phyloP scores from a whole-genome alignment of 2,888 invertebrate genomes.

The Trisateles emortualis region DNA sequence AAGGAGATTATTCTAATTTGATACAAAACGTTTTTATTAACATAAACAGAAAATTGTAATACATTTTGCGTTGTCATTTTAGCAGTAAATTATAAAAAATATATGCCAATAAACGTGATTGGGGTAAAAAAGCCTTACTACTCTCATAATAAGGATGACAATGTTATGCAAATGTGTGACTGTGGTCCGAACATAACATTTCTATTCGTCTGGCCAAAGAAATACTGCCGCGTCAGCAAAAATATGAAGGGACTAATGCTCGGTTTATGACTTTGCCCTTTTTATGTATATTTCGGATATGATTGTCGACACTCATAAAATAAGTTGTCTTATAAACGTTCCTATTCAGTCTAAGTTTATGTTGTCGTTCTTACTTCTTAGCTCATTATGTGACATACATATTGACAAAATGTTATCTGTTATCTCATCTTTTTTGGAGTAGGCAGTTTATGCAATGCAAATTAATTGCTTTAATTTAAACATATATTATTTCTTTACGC shows the following conservation, averaged over 20 bases:
- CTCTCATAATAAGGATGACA: conserved; percentile 46
- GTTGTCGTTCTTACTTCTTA: conserved; percentile 18
- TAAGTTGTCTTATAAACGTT: conserved; percentile 65
- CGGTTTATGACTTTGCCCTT: conserved; percentile 76
- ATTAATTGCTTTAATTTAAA: too few species aligned
- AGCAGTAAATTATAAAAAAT: conserved; percentile 42
- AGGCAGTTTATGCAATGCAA: too few species aligned
- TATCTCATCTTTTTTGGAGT: too few species aligned
- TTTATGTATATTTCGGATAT: conserved; percentile 78
- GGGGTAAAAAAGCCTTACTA: conserved; percentile 44
- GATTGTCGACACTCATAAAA: conserved; percentile 76
- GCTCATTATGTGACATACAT: too few species aligned
- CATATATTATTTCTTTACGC: too few species aligned
- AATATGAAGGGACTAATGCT: conserved; percentile 74
- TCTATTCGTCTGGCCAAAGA: conserved; percentile 53
- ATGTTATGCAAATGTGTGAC: conserved; percentile 44
- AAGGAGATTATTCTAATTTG: too few species aligned
- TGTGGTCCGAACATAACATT: conserved; percentile 51
- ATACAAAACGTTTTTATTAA: not conserved
- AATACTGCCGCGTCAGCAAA: conserved; percentile 66
- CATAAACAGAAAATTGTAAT: conserved; percentile 8
- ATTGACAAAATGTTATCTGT: too few species aligned
- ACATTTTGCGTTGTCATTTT: conserved; percentile 28
- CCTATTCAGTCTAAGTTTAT: conserved; percentile 52
- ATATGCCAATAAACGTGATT: conserved; percentile 39